These are phyloP conservation scores for Auanema sp. DNA, from an alignment of 2,888 invertebrate species.

Conservation along the genomic window DNA sequence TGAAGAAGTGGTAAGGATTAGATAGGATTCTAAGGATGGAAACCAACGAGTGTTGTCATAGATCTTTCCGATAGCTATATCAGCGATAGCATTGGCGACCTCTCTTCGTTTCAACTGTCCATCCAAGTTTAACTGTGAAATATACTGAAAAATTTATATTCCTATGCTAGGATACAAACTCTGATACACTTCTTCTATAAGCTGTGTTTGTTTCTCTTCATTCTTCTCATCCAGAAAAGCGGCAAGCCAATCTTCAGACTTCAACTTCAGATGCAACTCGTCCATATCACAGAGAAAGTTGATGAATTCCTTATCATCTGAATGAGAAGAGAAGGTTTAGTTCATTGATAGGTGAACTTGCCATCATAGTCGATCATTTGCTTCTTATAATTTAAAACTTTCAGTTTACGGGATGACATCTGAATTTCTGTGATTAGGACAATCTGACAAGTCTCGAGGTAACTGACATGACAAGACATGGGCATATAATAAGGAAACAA, in stretches of 20 bases:
- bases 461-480: neutral
- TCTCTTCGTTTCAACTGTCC: slow-evolving; percentile 18
- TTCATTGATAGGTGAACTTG: no score
- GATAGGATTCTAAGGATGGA: neutral
- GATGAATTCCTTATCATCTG: slow-evolving; percentile 35
- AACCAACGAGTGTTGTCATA: slow-evolving; percentile 31
- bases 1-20: slow-evolving; percentile 4
- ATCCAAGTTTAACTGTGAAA: slow-evolving; percentile 26
- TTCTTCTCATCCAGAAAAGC: slow-evolving; percentile 31
- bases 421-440: neutral
- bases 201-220: slow-evolving; percentile 21
- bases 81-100: slow-evolving; percentile 35
- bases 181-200: slow-evolving; percentile 25
- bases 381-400: slow-evolving; percentile 33
- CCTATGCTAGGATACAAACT: neutral
- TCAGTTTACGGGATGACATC: slow-evolving; percentile 42
- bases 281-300: slow-evolving; percentile 33
- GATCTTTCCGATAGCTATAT: slow-evolving; percentile 28
- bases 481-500: neutral
- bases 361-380: slow-evolving; percentile 39
- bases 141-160: slow-evolving; percentile 29
- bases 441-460: neutral
- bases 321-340: slow-evolving; percentile 11
- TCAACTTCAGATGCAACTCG: slow-evolving; percentile 28
- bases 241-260: slow-evolving; percentile 34